These are phyloP conservation scores for Scomber japonicus DNA, from an alignment of 2,113 vertebrate species.

Conservation along the genomic window DNA sequence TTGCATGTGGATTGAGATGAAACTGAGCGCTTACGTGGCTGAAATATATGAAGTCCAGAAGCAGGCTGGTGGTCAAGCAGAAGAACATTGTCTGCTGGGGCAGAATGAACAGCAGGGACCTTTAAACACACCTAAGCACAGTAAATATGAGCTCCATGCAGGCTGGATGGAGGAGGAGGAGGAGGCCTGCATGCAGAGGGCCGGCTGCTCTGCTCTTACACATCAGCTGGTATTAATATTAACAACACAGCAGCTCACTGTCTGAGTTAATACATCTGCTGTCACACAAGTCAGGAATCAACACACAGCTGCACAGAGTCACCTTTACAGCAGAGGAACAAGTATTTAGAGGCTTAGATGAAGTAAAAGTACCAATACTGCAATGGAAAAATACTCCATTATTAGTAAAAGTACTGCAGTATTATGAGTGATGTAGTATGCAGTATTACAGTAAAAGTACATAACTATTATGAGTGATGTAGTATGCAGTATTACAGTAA, in stretches of 20 bases:
- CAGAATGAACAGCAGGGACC: conserved; percentile 45
- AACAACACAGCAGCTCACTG: neutral
- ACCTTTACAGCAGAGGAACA: too few species aligned
- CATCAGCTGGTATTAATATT: neutral
- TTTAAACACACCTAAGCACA: conserved; percentile 45
- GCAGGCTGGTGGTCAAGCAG: conserved; percentile 54
- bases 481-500: too few species aligned
- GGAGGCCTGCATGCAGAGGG: neutral
- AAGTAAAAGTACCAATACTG: too few species aligned
- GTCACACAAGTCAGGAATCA: too few species aligned
- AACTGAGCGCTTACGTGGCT: conserved; percentile 59
- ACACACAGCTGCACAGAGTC: too few species aligned
- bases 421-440: too few species aligned
- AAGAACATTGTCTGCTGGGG: conserved; percentile 51
- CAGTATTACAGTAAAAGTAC: too few species aligned
- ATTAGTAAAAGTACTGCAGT: too few species aligned
- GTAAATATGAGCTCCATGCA: conserved; percentile 38
- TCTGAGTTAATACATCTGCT: too few species aligned
- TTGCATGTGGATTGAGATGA: conserved; percentile 27
- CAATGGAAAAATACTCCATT: too few species aligned
- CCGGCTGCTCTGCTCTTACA: neutral
- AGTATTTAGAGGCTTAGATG: too few species aligned
- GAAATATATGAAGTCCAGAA: conserved; percentile 49
- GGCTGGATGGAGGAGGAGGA: conserved; percentile 1
- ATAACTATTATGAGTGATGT: too few species aligned